phyloP scores from a whole-genome alignment of 2,888 invertebrate species.

The Metellina segmentata region DNA sequence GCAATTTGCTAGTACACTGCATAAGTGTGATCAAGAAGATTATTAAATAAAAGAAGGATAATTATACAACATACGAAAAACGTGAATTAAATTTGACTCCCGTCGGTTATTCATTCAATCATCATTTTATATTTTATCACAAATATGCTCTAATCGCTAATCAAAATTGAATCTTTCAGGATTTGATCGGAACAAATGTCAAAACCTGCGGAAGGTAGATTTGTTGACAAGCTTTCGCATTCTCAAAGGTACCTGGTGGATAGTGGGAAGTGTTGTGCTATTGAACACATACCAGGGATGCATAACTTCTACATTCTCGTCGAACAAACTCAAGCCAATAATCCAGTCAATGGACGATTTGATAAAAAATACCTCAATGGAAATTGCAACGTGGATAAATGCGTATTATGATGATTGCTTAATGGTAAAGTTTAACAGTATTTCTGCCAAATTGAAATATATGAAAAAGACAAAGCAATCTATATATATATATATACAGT shows the following conservation, averaged over 20 bases:
- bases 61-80: too few relatives aligned
- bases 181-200: not conserved
- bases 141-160: too few relatives aligned
- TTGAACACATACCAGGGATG: slow-evolving; percentile 42
- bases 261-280: slow-evolving; percentile 26
- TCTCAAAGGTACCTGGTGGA: slow-evolving; percentile 21
- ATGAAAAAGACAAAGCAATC: too few relatives aligned
- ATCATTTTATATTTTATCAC: too few relatives aligned
- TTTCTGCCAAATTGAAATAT: too few relatives aligned
- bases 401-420: slow-evolving; percentile 11
- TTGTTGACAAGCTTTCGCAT: slow-evolving; percentile 8
- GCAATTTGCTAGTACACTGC: too few relatives aligned
- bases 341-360: slow-evolving; percentile 26
- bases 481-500: too few relatives aligned
- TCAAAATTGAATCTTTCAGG: not conserved
- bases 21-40: too few relatives aligned
- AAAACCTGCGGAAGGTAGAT: slow-evolving; percentile 3
- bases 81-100: too few relatives aligned
- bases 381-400: slow-evolving; percentile 1
- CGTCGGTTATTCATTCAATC: too few relatives aligned
- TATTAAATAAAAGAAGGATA: too few relatives aligned
- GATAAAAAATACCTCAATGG: not conserved
- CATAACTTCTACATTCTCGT: slow-evolving; percentile 40
- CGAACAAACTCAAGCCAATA: slow-evolving; percentile 32
- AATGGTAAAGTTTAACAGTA: slow-evolving; percentile 7